Percentiles rank a stretch among this genome's conserved stretches.
These are phyloP conservation scores for Anas flavirostris DNA, from an alignment of 2,797 vertebrate genomes.

Conservation along the genomic window DNA sequence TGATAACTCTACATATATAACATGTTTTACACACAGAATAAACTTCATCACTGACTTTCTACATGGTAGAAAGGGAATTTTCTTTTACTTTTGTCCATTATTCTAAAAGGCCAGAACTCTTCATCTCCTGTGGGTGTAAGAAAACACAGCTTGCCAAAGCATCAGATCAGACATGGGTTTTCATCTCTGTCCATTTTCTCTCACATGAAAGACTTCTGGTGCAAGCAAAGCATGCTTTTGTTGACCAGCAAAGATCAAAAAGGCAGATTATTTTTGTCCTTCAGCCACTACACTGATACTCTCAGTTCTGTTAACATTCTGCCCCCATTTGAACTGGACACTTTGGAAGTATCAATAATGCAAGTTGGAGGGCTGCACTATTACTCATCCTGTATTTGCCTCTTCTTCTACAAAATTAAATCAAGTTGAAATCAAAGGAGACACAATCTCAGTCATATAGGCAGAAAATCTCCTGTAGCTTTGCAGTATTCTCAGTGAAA, in stretches of 20 bases:
- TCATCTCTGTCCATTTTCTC: conserved; percentile 57
- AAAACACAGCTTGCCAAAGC: conserved; percentile 35
- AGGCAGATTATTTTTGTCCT: conserved; percentile 68
- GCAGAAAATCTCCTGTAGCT: conserved; percentile 46
- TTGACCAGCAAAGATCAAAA: conserved; percentile 74
- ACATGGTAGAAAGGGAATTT: neutral
- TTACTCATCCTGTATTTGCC: conserved; percentile 48
- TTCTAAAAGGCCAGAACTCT: conserved; percentile 35
- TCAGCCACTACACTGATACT: conserved; percentile 58
- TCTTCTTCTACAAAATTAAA: conserved; percentile 70
- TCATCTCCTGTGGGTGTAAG: conserved; percentile 40
- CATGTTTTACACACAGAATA: neutral
- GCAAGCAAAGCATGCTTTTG: conserved; percentile 65
- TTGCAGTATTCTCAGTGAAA: conserved; percentile 62
- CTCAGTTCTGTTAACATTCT: conserved; percentile 68
- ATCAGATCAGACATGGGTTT: conserved; percentile 30
- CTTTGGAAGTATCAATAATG: conserved; percentile 73
- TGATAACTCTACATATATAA: neutral
- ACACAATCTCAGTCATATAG: conserved; percentile 37
- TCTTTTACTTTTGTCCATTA: conserved; percentile 17
- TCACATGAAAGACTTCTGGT: conserved; percentile 62
- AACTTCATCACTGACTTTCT: neutral
- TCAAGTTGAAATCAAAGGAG: conserved; percentile 64
- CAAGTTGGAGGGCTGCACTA: conserved; percentile 63
- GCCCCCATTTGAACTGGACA: conserved; percentile 65